Conservation (phyloP, 2,797 vertebrate genomes). For the Enteromius viviparus region DNA sequence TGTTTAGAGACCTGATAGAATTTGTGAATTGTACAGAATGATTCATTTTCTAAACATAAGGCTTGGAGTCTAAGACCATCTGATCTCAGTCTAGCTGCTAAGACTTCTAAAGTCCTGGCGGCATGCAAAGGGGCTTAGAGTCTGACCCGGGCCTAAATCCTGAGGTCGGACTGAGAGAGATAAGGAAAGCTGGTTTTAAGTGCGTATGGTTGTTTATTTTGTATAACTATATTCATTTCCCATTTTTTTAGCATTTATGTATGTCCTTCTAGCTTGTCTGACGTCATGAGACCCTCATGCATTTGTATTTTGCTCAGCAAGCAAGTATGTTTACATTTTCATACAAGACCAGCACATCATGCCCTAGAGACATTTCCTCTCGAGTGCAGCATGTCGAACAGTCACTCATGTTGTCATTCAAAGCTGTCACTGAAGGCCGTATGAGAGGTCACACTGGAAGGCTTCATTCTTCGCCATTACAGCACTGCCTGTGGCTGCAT, state of each 20-base stretch:
- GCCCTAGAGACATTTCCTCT: slow-evolving; percentile 36
- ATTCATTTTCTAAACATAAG: not conserved
- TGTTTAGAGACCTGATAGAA: not conserved
- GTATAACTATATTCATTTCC: not conserved
- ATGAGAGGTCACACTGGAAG: slow-evolving; percentile 38
- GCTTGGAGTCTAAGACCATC: not conserved
- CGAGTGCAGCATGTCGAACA: slow-evolving; percentile 27
- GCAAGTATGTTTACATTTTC: slow-evolving; percentile 33
- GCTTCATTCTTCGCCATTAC: slow-evolving; percentile 44
- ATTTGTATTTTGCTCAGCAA: slow-evolving; percentile 33
- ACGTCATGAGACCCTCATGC: slow-evolving; percentile 27
- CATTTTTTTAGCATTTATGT: not conserved
- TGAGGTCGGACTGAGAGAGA: slow-evolving; percentile 13
- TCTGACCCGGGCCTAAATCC: slow-evolving; percentile 6
- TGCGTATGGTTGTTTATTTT: not conserved
- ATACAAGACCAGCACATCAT: slow-evolving; percentile 30
- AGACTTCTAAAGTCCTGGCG: slow-evolving; percentile 22
- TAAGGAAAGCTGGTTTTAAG: slow-evolving; percentile 12
- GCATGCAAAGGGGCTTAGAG: slow-evolving; percentile 37
- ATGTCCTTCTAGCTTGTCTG: not conserved
- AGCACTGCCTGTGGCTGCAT: slow-evolving; percentile 16
- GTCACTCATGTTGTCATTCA: slow-evolving; percentile 43
- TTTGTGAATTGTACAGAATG: not conserved
- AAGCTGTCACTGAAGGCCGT: slow-evolving; percentile 36
- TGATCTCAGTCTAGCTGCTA: slow-evolving; percentile 26